Evolutionary conservation across 2,113 vertebrate genomes (phyloP).

Genomic region (Tachysurus fulvidraco): DNA sequence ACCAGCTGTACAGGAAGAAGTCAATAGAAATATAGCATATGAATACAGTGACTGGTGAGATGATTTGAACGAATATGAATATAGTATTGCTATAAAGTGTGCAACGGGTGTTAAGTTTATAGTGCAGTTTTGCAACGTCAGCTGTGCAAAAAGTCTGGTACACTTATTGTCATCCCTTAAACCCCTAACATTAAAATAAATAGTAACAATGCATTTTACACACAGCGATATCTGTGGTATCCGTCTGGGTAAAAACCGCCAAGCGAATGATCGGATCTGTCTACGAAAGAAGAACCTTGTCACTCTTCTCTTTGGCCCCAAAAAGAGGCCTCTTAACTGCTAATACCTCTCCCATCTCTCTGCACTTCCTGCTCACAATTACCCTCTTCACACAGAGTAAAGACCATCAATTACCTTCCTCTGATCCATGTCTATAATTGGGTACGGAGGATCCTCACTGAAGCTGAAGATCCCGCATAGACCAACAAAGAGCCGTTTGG

Average conservation of each 20-base stretch:
- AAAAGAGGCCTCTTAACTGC: constrained; percentile 72
- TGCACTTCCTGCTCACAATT: constrained; percentile 73
- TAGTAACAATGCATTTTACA: neutral
- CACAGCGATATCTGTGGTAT: neutral
- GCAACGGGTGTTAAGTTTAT: too few relatives aligned
- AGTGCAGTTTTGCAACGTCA: too few relatives aligned
- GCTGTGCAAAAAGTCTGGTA: too few relatives aligned
- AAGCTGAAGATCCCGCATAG: constrained; percentile 21
- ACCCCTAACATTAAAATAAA: neutral
- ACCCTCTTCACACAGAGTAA: constrained; percentile 66
- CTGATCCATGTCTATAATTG: constrained; percentile 46
- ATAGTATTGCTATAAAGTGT: too few relatives aligned
- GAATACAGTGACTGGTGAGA: too few relatives aligned
- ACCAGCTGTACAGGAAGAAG: too few relatives aligned
- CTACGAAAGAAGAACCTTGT: neutral
- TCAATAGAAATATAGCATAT: too few relatives aligned
- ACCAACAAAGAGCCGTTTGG: constrained; percentile 33
- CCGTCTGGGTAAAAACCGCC: neutral
- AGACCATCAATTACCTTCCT: constrained; percentile 66
- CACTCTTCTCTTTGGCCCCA: constrained; percentile 60
- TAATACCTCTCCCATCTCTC: constrained; percentile 67
- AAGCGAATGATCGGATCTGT: neutral
- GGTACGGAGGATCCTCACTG: constrained; percentile 37
- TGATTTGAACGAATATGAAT: too few relatives aligned
- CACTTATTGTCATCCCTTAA: too few relatives aligned